Conservation (phyloP, 2,888 invertebrate genomes). For the Itoplectis maculator region DNA sequence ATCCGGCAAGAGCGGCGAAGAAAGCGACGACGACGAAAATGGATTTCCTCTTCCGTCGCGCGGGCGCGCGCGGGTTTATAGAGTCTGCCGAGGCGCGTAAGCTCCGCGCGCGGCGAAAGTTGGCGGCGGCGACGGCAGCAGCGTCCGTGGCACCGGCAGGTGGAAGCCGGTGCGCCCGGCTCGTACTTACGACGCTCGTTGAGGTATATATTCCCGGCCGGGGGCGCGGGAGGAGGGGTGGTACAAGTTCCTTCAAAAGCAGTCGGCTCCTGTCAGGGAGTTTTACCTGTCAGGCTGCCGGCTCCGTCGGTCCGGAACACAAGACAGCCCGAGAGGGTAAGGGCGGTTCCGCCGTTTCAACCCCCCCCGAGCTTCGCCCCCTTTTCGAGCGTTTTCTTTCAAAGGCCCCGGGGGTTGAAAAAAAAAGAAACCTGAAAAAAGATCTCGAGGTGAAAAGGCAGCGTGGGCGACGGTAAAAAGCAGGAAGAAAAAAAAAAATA, state of each 20-base stretch:
- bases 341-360: conserved; percentile 19
- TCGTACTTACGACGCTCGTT: conserved; percentile 17
- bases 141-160: not conserved
- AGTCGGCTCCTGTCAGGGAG: conserved; percentile 49
- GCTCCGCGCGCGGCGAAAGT: conserved; percentile 49
- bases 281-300: conserved; percentile 28
- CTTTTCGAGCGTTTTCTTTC: conserved; percentile 26
- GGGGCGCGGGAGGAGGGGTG: too few species aligned
- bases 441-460: conserved; percentile 8
- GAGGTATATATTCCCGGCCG: not conserved
- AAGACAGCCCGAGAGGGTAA: conserved; percentile 35
- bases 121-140: conserved; percentile 39
- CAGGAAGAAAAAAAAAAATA: too few species aligned
- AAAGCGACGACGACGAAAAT: conserved; percentile 32
- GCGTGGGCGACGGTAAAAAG: conserved; percentile 1
- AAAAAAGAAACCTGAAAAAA: conserved; percentile 16
- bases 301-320: conserved; percentile 12
- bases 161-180: not conserved
- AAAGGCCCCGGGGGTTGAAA: conserved; percentile 35
- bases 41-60: conserved; percentile 41
- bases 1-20: conserved; percentile 19
- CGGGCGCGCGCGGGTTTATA: too few species aligned
- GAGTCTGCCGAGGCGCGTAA: conserved; percentile 11
- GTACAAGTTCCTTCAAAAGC: conserved; percentile 55
- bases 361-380: not conserved